Conservation (phyloP, 2,113 vertebrate species). For the Miniopterus natalensis region DNA sequence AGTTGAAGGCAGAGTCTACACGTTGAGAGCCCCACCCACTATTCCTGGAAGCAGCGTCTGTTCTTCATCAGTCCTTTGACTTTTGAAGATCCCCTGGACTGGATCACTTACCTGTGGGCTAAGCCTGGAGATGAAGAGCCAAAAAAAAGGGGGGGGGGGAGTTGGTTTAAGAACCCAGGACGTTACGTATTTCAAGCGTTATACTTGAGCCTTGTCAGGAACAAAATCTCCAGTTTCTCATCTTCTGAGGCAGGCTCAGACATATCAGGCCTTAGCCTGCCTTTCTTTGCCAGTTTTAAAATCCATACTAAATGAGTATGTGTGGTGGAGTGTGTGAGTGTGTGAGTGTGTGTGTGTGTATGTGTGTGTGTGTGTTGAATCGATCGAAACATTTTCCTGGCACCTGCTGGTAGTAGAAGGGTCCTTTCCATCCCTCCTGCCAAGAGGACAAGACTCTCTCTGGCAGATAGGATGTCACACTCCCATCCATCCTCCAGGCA, state of each 20-base stretch:
- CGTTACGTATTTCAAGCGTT: background rate
- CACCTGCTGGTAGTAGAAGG: background rate
- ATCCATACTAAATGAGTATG: background rate
- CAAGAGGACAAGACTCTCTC: background rate
- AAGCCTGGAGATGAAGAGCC: background rate
- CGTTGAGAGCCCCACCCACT: background rate
- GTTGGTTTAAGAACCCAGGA: background rate
- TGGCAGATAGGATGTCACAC: background rate
- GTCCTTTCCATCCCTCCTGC: background rate
- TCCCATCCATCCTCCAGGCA: background rate
- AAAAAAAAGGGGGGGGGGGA: background rate
- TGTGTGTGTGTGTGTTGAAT: background rate
- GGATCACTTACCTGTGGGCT: background rate
- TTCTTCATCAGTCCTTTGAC: background rate
- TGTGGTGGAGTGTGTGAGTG: background rate
- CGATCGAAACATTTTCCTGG: background rate
- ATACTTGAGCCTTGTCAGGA: background rate
- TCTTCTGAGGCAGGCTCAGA: background rate
- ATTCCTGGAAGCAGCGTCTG: background rate
- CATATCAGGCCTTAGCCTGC: background rate
- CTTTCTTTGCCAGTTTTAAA: constrained; percentile 21
- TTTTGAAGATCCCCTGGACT: background rate
- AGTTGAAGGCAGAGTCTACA: background rate
- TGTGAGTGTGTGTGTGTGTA: too few relatives aligned
- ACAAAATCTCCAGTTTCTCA: background rate